Percentiles rank a stretch among this genome's conserved stretches.
These are phyloP conservation scores for Chaenocephalus aceratus DNA, from an alignment of 2,113 vertebrate genomes.

Conservation along the genomic window DNA sequence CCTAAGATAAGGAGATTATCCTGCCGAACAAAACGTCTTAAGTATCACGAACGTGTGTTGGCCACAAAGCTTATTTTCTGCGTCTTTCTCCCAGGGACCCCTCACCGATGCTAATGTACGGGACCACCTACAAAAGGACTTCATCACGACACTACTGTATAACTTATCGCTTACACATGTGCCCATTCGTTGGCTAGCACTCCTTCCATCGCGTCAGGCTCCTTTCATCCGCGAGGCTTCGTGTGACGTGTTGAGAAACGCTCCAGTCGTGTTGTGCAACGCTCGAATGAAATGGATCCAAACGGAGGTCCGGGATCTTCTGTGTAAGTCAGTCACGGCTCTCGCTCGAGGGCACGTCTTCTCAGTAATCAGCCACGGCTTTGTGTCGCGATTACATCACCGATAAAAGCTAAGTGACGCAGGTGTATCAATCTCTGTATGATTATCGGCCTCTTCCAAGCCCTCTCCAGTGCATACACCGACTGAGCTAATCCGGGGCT, in stretches of 20 bases:
- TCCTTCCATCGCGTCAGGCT: background rate
- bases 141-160: too few relatives aligned
- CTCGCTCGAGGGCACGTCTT: background rate
- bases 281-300: background rate
- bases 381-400: slow-evolving; percentile 41
- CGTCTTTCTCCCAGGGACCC: too few relatives aligned
- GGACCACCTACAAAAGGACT: too few relatives aligned
- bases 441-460: slow-evolving; percentile 39
- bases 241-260: background rate
- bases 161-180: slow-evolving; percentile 17
- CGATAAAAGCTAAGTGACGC: slow-evolving; percentile 55
- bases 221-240: background rate
- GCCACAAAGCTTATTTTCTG: too few relatives aligned
- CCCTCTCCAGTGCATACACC: slow-evolving; percentile 20
- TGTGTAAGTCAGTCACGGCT: slow-evolving; percentile 26
- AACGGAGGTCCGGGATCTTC: slow-evolving; percentile 4
- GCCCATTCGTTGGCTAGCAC: background rate
- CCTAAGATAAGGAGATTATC: too few relatives aligned
- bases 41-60: too few relatives aligned
- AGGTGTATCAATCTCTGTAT: slow-evolving; percentile 45
- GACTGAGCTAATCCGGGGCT: slow-evolving; percentile 46
- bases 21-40: too few relatives aligned
- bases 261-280: slow-evolving; percentile 26
- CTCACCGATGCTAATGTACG: too few relatives aligned
- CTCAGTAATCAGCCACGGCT: slow-evolving; percentile 34